Base-by-base conservation (phyloP, 2,113 vertebrate genomes). In the Hydropotes inermis region DNA sequence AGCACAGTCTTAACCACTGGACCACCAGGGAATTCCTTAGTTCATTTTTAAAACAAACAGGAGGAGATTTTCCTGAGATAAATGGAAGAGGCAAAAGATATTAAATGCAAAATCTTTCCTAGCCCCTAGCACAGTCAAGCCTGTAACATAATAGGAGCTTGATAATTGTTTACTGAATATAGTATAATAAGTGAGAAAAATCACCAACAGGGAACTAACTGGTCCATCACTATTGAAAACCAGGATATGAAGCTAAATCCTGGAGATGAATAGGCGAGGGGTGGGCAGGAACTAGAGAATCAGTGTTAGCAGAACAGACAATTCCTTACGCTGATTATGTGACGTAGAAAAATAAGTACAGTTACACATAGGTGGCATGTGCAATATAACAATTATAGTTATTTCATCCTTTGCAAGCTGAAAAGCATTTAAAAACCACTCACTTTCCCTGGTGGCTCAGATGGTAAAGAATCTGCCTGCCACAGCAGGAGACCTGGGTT, bases 331-430 rank as follows among this genome's bases (percentile, higher is more conserved):
- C 85, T 81, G 67, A 70, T 85, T 84, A 47, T 67, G 43, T 74
- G 45, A 47, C 76, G 12, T 70, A 84, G 86, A 83, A 90, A 94
- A 94, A 58, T 14, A 89, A 64, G 54, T 57, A 88, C 36, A 83
- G 55, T 92, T 89, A 92, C 15, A 74, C 10, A 14, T 7, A 88
- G 14, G 13, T 78, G 4, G 10, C 21, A 55, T 50, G 36, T 91
- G 33, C 67, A 97, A 9, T 28, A 87, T 23, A 7, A 67, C 50
- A 79, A 50, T 89, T 89, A 55, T 4, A 83, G 54, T 90, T 87
- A 57, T 78, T 58, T 94, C 50, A 43, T 67, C 55, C 28, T 93
- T 96, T 91, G 64, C n/a, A 95, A 97, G 28, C 90, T 95, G 39
- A 89, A 89, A 67, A 92, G 60, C 47, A 92, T 28, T 87, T 67